A percentile compares a stretch with the other conserved stretches of the same genome.
Conservation (phyloP, 2,113 vertebrate species). For the Australoheros scitulus region DNA sequence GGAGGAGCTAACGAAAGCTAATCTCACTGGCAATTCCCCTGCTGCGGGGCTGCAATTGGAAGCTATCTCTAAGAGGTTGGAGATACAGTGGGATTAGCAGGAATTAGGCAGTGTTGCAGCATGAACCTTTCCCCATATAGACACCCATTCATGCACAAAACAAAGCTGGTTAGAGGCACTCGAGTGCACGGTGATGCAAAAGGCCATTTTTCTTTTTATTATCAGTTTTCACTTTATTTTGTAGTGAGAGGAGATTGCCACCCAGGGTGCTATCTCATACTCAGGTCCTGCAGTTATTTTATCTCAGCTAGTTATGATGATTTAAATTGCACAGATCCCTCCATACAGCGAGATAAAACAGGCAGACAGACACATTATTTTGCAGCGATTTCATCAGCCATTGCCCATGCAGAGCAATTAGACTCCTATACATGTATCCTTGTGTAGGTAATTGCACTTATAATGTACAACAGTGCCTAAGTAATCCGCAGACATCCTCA, state of each 20-base stretch:
- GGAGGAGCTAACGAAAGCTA: slow-evolving; percentile 73
- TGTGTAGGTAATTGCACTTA: slow-evolving; percentile 48
- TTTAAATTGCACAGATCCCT: slow-evolving; percentile 26
- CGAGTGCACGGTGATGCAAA: slow-evolving; percentile 2
- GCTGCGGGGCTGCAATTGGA: slow-evolving; percentile 61
- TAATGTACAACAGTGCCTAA: slow-evolving; percentile 54
- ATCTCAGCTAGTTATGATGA: slow-evolving; percentile 2
- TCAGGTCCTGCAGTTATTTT: not conserved
- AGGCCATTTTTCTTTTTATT: not conserved
- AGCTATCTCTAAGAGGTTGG: slow-evolving; percentile 61
- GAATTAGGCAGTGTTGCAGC: slow-evolving; percentile 77
- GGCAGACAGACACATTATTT: not conserved
- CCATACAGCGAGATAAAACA: not conserved
- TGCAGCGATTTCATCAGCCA: slow-evolving; percentile 34
- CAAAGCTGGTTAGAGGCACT: slow-evolving; percentile 69
- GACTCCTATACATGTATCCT: slow-evolving; percentile 29
- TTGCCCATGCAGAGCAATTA: slow-evolving; percentile 54
- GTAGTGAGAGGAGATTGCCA: not conserved
- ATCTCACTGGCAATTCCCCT: slow-evolving; percentile 73
- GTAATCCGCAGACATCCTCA: slow-evolving; percentile 55
- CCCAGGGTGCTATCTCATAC: not conserved
- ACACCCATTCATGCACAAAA: slow-evolving; percentile 70
- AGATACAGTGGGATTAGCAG: slow-evolving; percentile 77
- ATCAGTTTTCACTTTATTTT: not conserved
- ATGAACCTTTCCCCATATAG: slow-evolving; percentile 82